Conservation (phyloP, 2,113 vertebrate species). For the Phaetusa simplex region DNA sequence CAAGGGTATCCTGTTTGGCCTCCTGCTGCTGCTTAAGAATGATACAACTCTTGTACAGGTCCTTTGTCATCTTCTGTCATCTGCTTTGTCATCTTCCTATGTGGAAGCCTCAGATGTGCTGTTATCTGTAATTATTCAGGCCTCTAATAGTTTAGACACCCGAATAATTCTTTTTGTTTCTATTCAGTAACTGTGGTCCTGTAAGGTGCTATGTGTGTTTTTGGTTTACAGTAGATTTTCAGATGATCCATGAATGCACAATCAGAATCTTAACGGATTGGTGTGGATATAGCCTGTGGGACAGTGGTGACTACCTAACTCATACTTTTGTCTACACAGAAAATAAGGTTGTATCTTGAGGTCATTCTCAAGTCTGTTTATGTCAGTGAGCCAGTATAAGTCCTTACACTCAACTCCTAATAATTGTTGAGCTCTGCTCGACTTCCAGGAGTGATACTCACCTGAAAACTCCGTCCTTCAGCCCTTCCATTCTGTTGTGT, state of each 20-base stretch:
- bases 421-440: background rate
- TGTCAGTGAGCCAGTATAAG: background rate
- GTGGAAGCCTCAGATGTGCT: background rate
- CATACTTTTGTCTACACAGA: background rate
- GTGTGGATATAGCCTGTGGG: background rate
- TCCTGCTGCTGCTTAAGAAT: background rate
- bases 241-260: background rate
- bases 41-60: background rate
- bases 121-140: background rate
- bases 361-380: background rate
- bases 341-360: background rate
- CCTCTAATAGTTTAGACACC: background rate
- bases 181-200: background rate
- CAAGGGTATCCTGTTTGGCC: background rate
- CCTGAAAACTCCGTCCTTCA: background rate
- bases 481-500: background rate
- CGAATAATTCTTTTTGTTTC: background rate
- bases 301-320: background rate
- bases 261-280: background rate
- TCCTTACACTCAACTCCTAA: background rate
- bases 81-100: background rate
- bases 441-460: background rate
- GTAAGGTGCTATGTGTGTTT: background rate
- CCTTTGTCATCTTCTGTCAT: background rate
- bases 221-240: background rate